Evolutionary conservation across 2,888 invertebrate genomes (phyloP).

Genomic region (Lordiphosa andalusiaca): DNA sequence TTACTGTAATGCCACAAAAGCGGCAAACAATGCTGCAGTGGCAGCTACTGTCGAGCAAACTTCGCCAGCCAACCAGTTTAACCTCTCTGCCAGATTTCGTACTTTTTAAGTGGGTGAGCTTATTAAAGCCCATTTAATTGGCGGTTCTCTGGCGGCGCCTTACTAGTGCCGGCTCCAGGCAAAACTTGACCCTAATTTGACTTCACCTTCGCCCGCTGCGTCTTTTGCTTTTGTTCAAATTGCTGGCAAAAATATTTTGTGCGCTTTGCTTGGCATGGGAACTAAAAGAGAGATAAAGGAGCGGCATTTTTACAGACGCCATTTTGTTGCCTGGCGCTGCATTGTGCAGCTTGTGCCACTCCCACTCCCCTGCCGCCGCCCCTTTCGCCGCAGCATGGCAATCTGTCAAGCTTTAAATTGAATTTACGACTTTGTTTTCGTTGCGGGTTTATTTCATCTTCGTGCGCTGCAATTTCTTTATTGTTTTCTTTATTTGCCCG

Average conservation of each 20-base stretch:
- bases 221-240: slow-evolving; percentile 12
- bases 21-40: slow-evolving; percentile 13
- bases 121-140: slow-evolving; percentile 70
- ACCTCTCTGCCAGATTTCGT: slow-evolving; percentile 66
- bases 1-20: slow-evolving; percentile 20
- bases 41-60: slow-evolving; percentile 14
- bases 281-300: slow-evolving; percentile 21
- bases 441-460: slow-evolving; percentile 63
- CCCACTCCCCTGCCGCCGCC: slow-evolving; percentile 10
- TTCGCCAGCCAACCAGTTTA: slow-evolving; percentile 43
- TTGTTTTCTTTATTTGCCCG: slow-evolving; percentile 51
- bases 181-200: slow-evolving; percentile 65
- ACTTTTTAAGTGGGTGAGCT: slow-evolving; percentile 63
- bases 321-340: slow-evolving; percentile 44
- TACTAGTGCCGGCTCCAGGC: slow-evolving; percentile 28
- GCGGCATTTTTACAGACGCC: slow-evolving; percentile 40
- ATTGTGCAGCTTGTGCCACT: slow-evolving; percentile 9
- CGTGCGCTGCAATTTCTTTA: slow-evolving; percentile 48
- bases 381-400: slow-evolving; percentile 58
- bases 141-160: slow-evolving; percentile 36
- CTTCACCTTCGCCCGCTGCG: not conserved
- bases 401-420: slow-evolving; percentile 79
- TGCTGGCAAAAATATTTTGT: slow-evolving; percentile 53
- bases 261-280: slow-evolving; percentile 20
- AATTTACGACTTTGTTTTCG: slow-evolving; percentile 77